Conservation (phyloP, 2,797 vertebrate genomes). For the Parambassis ranga region DNA sequence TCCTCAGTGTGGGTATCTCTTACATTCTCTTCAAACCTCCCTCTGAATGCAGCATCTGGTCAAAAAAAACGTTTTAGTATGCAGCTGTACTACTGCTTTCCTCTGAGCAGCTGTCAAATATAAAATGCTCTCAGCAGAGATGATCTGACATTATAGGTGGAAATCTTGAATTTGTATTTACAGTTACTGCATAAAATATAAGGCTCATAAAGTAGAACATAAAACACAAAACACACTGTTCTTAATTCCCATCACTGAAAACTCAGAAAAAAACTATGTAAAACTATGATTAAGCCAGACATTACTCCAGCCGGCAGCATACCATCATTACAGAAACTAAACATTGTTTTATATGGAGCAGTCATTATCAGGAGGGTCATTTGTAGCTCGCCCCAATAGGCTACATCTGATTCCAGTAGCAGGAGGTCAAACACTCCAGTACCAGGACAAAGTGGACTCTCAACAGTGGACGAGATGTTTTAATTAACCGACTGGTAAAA, state of each 20-base stretch:
- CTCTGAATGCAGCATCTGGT: conserved; percentile 51
- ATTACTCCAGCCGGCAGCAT: not conserved
- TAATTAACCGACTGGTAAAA: conserved; percentile 15
- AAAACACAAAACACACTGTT: not conserved
- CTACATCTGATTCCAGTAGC: not conserved
- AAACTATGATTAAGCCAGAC: not conserved
- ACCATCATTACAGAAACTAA: not conserved
- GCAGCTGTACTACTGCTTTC: conserved; percentile 30
- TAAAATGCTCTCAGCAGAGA: conserved; percentile 9
- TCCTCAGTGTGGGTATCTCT: conserved; percentile 57
- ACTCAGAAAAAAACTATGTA: not conserved
- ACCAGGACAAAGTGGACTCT: conserved; percentile 11
- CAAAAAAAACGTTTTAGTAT: conserved; percentile 33
- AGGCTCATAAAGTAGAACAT: not conserved
- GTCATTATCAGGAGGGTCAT: not conserved
- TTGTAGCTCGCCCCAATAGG: not conserved
- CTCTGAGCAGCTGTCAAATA: conserved; percentile 7
- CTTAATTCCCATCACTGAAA: not conserved
- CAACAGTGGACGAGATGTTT: conserved; percentile 1
- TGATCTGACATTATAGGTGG: not conserved
- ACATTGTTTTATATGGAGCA: conserved; percentile 10
- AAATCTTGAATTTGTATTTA: not conserved
- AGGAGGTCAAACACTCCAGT: conserved; percentile 11
- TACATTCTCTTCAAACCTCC: conserved; percentile 37
- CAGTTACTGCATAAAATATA: not conserved